phyloP scores from a whole-genome alignment of 2,888 invertebrate species.

The Linnaemya tessellans region DNA sequence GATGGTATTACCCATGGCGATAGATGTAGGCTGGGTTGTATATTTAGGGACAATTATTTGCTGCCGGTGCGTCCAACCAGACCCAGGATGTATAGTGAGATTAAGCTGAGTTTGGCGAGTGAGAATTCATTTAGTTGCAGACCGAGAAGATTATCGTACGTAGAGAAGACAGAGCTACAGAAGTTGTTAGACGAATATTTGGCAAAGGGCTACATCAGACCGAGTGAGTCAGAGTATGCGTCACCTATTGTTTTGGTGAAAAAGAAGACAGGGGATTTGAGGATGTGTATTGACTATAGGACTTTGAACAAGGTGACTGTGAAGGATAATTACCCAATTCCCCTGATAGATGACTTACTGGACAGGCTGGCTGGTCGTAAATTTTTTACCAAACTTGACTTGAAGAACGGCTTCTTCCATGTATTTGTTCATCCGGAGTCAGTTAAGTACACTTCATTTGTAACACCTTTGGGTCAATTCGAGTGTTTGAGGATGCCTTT shows the following conservation, averaged over 20 bases:
- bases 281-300: conserved; percentile 6
- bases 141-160: background rate
- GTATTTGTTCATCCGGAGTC: background rate
- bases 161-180: background rate
- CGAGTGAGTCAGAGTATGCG: background rate
- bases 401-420: no score
- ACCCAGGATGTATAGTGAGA: conserved; percentile 14
- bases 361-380: no score
- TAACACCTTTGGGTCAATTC: background rate
- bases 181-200: no score
- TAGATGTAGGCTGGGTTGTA: background rate
- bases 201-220: no score
- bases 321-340: conserved; percentile 21
- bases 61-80: conserved; percentile 5
- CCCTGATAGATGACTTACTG: no score
- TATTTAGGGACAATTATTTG: conserved; percentile 21
- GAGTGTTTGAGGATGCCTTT: background rate
- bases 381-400: no score
- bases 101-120: background rate
- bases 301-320: background rate
- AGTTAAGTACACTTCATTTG: no score
- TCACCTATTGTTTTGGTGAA: background rate
- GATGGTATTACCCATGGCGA: no score
- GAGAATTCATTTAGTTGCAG: conserved; percentile 6
- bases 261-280: background rate